Base-by-base conservation (phyloP, 1,140 invertebrate genomes). In the Drosophila rhopaloa region DNA sequence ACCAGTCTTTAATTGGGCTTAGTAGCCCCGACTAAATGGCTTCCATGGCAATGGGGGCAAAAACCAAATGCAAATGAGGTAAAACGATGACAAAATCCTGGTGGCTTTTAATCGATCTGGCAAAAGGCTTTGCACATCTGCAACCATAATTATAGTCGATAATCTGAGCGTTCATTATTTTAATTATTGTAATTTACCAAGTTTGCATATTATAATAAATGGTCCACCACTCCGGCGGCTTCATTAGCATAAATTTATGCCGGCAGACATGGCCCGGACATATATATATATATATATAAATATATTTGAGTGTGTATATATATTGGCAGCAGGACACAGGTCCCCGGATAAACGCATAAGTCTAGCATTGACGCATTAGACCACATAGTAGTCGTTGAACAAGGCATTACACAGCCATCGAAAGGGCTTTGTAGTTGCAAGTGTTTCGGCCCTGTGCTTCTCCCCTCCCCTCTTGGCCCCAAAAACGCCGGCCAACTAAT, bases 171-270 rank as follows among this genome's bases (percentile, higher is more conserved):
- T 79, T 72, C 80, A 90, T 90, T 91, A 90, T 83, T 91, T 91
- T 91, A 91, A 91, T 91, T 88, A 91, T 88, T 88, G 75, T 82
- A 81, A 91, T 91, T 81, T 81, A 65, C 61, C 67, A 80, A 81
- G 72, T 78, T 88, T 83, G 83, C 80, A 81, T 91, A 91, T 91
- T 91, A 91, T 81, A 90, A 91, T 83, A 84, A 91, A 90, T 79
- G 81, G 73, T 67, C 37, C 77, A 56, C 72, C 70, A 73, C 81
- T 82, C 63, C 51, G 61, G 46, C 37, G 57, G 68, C 61, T 74
- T 81, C 53, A 71, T 71, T 71, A 73, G 75, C 82, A 88, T 71
- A 57, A 90, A 90, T 90, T 80, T 73, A 84, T 67, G 61, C 63
- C 62, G 38, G 37, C 62, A 58, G 37, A 54, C 35, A 29, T 54